Evolutionary conservation across 2,797 vertebrate genomes (phyloP).

Genomic region (Takifugu rubripes): DNA sequence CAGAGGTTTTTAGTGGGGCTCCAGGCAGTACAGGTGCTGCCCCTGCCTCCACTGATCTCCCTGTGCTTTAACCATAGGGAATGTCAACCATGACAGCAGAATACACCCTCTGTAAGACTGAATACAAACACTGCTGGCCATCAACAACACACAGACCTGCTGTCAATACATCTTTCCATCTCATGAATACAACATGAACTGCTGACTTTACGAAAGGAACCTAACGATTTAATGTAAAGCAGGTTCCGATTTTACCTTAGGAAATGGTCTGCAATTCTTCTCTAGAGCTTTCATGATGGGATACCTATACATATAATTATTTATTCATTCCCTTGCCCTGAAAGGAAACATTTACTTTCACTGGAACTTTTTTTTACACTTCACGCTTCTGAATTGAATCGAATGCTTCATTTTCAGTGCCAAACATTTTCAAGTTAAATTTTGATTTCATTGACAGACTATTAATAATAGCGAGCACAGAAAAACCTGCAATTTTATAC

Average conservation of each 20-base stretch:
- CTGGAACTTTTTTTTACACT: neutral
- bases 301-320: neutral
- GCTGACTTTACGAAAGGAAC: conserved; percentile 39
- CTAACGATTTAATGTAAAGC: conserved; percentile 16
- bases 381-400: neutral
- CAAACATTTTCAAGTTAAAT: neutral
- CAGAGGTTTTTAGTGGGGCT: conserved; percentile 60
- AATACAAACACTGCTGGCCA: neutral
- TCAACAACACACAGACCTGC: neutral
- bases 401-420: too few relatives aligned
- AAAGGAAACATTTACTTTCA: neutral
- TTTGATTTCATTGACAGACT: too few relatives aligned
- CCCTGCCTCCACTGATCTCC: conserved; percentile 56
- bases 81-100: conserved; percentile 38
- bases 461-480: too few relatives aligned
- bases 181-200: conserved; percentile 37
- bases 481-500: neutral
- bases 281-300: neutral
- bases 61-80: conserved; percentile 42
- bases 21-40: conserved; percentile 53
- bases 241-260: neutral
- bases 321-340: neutral
- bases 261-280: neutral
- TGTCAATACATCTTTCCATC: conserved; percentile 31
- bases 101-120: conserved; percentile 8